These are phyloP conservation scores for Embiotoca jacksoni DNA, from an alignment of 2,113 vertebrate species.

Conservation along the genomic window DNA sequence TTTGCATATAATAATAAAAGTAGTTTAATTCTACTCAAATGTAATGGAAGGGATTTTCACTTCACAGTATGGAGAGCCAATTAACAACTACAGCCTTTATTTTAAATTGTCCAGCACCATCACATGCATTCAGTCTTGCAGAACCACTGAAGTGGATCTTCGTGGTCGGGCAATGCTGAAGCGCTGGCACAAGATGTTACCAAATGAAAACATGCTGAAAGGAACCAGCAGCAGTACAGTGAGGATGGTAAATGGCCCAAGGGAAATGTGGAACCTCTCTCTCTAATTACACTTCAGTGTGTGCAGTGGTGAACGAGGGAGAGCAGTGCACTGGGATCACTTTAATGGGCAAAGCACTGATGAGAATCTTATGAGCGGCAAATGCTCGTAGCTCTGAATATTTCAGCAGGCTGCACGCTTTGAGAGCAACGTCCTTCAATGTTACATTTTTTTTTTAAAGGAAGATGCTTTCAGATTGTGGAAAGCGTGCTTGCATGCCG, in stretches of 20 bases:
- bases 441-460: constrained; percentile 45
- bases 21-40: not conserved
- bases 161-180: constrained; percentile 34
- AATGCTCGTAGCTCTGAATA: constrained; percentile 63
- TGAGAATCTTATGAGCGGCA: constrained; percentile 56
- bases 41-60: constrained; percentile 5
- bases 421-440: constrained; percentile 28
- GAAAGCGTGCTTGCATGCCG: constrained; percentile 25
- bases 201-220: constrained; percentile 56
- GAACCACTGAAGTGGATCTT: constrained; percentile 49
- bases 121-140: constrained; percentile 26
- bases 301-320: constrained; percentile 56
- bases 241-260: constrained; percentile 61
- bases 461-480: constrained; percentile 43
- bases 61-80: not conserved
- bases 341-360: constrained; percentile 71
- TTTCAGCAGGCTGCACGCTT: constrained; percentile 62
- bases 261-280: constrained; percentile 64
- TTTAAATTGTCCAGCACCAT: constrained; percentile 6
- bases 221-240: constrained; percentile 57
- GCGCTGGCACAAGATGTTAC: constrained; percentile 54
- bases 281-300: constrained; percentile 74
- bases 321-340: constrained; percentile 47
- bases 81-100: not conserved
- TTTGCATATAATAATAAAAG: not conserved